A percentile compares a stretch with the other conserved stretches of the same genome.
These are phyloP conservation scores for Antechinus flavipes DNA, from an alignment of 2,113 vertebrate species.

Conservation along the genomic window DNA sequence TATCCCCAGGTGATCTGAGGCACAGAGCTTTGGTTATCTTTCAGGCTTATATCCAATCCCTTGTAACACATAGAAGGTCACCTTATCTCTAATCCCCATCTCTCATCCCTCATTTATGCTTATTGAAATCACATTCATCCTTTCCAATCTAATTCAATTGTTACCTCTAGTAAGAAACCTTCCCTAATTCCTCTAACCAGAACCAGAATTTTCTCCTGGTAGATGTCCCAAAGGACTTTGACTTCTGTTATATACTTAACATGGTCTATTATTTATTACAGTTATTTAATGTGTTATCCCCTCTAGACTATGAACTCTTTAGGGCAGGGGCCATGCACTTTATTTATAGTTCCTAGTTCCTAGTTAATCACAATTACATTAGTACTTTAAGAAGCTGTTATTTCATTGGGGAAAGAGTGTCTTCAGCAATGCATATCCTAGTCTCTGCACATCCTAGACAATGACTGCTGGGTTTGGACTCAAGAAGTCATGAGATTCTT, in stretches of 20 bases:
- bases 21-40: neutral
- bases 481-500: neutral
- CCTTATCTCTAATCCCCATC: neutral
- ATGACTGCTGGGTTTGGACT: neutral
- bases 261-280: neutral
- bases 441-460: neutral
- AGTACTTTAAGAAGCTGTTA: neutral
- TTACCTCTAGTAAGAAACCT: neutral
- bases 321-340: neutral
- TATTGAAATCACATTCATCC: neutral
- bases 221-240: neutral
- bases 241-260: neutral
- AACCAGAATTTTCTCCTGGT: neutral
- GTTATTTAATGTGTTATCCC: neutral
- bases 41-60: neutral
- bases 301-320: neutral
- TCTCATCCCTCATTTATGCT: neutral
- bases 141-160: neutral
- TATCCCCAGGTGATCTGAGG: neutral
- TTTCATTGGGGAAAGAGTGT: neutral
- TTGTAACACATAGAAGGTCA: neutral
- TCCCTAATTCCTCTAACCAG: neutral
- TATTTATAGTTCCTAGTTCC: neutral
- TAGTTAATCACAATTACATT: neutral
- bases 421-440: neutral